Base-by-base conservation (phyloP, 2,113 vertebrate genomes). In the Aramus guarauna region DNA sequence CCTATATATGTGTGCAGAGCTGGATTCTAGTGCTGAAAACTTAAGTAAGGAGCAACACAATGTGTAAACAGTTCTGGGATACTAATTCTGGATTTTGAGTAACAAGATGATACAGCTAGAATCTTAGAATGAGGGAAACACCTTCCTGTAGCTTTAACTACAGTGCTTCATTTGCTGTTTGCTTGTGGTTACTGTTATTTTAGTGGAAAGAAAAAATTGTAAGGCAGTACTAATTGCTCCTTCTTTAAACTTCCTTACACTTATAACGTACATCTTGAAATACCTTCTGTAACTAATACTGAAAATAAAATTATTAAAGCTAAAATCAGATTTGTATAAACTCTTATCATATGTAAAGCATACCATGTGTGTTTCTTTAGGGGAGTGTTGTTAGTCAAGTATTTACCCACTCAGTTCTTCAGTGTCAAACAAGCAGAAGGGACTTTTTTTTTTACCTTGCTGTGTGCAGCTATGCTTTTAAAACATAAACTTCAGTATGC, bases 1-100 rank as follows among this genome's bases (percentile, higher is more conserved):
- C 47, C 20, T 0, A 0, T 1, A 5, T 37, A 2, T 15, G 4
- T 22, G 5, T 37, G 11, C 34, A 45, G 37, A 58, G 34, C 12
- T 81, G 36, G 27, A 34, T 53, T 24, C 21, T 22, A 14, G 14
- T 47, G n/a, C 6, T 27, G n/a, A 43, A 53, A 71, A 50, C 39
- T 64, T 62, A 36, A 85, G 68, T 47, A 64, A 36, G 12, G 13
- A n/a, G 9, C 3, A 72, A 34, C 0, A 2, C 6, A 10, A 3
- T 48, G 21, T 30, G 18, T 9, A 30, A 12, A 22, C 13, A 74
- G 23, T 12, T 66, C 62, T 62, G 26, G 21, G 18, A 10, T 39
- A 13, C 16, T 48, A 9, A 41, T 43, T 82, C 24, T 63, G 29
- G 16, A 6, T 71, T 92, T 85, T 76, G 58, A 64, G 36, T 80